A percentile compares a stretch with the other conserved stretches of the same genome.
Evolutionary conservation across 1,140 invertebrate species (phyloP).

Genomic region (Rhagoletis zephyria): DNA sequence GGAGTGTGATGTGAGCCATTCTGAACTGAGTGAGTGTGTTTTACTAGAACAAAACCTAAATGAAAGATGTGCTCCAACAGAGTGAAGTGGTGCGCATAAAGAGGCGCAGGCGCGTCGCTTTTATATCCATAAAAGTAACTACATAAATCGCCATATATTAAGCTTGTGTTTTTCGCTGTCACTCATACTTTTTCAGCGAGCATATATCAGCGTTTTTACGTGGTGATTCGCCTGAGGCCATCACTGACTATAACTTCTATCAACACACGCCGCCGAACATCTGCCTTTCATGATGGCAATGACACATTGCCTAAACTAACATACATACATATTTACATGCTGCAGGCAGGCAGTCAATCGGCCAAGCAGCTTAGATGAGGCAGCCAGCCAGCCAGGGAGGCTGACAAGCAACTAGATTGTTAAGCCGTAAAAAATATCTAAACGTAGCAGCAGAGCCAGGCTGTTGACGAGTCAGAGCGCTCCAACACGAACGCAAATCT

Average conservation of each 20-base stretch:
- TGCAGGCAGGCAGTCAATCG: not conserved
- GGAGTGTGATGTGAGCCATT: conserved; percentile 56
- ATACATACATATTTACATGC: too few relatives aligned
- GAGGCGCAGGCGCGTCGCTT: not conserved
- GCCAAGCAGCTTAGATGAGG: not conserved
- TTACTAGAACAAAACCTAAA: not conserved
- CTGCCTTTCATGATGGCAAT: not conserved
- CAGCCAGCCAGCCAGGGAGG: not conserved
- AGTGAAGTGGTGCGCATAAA: not conserved
- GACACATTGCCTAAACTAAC: not conserved
- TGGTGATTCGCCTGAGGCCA: not conserved
- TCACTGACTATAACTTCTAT: not conserved
- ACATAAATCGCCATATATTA: conserved; percentile 18
- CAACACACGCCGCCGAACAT: not conserved
- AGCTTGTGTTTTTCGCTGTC: conserved; percentile 37
- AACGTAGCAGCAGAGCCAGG: not conserved
- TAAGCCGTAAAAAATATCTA: not conserved
- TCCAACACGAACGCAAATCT: not conserved
- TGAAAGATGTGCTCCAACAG: not conserved
- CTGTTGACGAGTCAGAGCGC: not conserved
- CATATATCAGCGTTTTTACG: conserved; percentile 40
- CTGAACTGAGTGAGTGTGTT: too few relatives aligned
- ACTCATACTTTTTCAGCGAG: conserved; percentile 9
- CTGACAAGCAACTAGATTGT: not conserved
- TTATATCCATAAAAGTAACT: not conserved